These are phyloP conservation scores for Drosophila putrida DNA, from an alignment of 2,888 invertebrate genomes.

Conservation along the genomic window DNA sequence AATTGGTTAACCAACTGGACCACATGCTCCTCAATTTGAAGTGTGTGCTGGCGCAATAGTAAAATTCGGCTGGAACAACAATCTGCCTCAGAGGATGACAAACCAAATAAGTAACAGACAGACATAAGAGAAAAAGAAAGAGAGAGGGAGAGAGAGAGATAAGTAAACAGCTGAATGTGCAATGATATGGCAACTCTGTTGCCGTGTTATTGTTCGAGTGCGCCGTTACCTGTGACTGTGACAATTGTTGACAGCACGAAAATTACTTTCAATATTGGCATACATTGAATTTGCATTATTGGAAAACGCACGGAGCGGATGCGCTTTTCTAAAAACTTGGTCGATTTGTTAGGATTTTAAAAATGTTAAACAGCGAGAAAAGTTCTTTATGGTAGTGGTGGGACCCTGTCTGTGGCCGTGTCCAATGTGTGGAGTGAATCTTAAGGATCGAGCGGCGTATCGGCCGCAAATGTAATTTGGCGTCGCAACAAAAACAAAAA, in stretches of 20 bases:
- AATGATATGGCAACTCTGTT: constrained; percentile 50
- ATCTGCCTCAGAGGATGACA: constrained; percentile 60
- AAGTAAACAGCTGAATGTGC: constrained; percentile 36
- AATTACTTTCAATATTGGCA: constrained; percentile 79
- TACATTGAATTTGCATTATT: constrained; percentile 78
- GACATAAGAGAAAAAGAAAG: neutral
- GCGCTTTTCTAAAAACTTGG: constrained; percentile 9
- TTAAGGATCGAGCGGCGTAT: constrained; percentile 76
- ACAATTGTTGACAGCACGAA: constrained; percentile 85
- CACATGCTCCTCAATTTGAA: constrained; percentile 75
- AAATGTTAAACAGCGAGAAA: constrained; percentile 7
- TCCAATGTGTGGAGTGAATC: constrained; percentile 20
- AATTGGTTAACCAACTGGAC: constrained; percentile 64
- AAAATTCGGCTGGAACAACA: constrained; percentile 85
- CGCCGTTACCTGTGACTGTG: constrained; percentile 80
- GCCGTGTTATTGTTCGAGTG: constrained; percentile 30
- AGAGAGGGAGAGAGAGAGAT: constrained; percentile 15
- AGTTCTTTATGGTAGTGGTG: constrained; percentile 9
- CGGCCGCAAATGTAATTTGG: constrained; percentile 74
- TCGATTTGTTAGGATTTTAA: constrained; percentile 14
- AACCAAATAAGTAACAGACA: neutral
- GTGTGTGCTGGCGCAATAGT: constrained; percentile 82
- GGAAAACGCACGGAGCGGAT: constrained; percentile 54
- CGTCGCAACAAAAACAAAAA: constrained; percentile 76
- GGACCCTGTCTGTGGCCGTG: constrained; percentile 5